Percentiles rank a stretch among this genome's conserved stretches.
phyloP scores from a whole-genome alignment of 2,888 invertebrate species.

The Dryadula phaetusa region DNA sequence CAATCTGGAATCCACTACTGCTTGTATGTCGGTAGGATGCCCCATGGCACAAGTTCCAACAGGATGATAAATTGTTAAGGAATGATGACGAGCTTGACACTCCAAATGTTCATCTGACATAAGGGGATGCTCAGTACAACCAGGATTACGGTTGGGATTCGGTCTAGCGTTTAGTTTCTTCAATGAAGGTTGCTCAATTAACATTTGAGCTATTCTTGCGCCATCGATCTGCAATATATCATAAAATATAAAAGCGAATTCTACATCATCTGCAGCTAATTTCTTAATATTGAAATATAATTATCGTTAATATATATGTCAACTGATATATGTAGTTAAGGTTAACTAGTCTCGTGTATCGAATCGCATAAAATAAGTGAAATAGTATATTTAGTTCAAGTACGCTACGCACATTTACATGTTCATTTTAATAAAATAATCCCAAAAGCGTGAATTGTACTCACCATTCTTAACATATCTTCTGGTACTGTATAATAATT shows the following conservation, averaged over 20 bases:
- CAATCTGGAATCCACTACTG: constrained; percentile 89
- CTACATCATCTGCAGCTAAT: too few species aligned
- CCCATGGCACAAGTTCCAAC: constrained; percentile 94
- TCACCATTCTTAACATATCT: constrained; percentile 89
- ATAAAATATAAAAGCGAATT: background rate
- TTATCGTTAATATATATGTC: too few species aligned
- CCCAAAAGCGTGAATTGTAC: too few species aligned
- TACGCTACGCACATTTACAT: background rate
- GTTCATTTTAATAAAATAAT: too few species aligned
- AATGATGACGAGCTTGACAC: constrained; percentile 89
- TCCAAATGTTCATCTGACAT: constrained; percentile 90
- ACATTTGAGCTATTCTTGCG: constrained; percentile 86
- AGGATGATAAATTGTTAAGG: constrained; percentile 92
- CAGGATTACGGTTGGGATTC: constrained; percentile 87
- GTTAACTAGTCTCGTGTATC: background rate
- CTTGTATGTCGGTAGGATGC: constrained; percentile 74
- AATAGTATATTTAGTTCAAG: constrained; percentile 8
- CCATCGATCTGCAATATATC: constrained; percentile 86
- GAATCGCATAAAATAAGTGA: background rate
- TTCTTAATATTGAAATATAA: too few species aligned
- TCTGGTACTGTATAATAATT: constrained; percentile 91
- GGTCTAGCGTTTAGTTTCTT: constrained; percentile 85
- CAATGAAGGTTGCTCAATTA: constrained; percentile 86
- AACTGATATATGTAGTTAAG: background rate
- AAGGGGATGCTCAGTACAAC: constrained; percentile 85